Evolutionary conservation across 1,140 invertebrate genomes (phyloP).

Genomic region (Meloidogyne exigua): DNA sequence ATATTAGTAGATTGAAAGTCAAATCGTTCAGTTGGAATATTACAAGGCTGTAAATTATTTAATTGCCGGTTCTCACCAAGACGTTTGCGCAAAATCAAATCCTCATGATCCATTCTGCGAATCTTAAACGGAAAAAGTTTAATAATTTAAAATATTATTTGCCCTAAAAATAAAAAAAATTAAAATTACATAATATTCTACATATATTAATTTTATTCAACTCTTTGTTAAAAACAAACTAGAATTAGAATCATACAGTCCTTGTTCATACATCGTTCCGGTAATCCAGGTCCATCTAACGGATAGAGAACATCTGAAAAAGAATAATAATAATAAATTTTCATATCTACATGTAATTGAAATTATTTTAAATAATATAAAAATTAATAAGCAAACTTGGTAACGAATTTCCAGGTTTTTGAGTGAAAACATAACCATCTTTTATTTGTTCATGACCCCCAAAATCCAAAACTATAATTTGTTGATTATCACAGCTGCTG

Average conservation of each 20-base stretch:
- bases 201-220: too few species aligned
- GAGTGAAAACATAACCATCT: constrained; percentile 26
- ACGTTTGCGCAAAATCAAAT: not conserved
- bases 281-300: constrained; percentile 16
- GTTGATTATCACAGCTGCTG: not conserved
- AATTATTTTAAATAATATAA: not conserved
- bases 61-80: not conserved
- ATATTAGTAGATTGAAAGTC: not conserved
- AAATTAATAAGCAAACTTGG: constrained; percentile 5
- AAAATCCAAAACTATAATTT: constrained; percentile 20
- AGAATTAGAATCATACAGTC: constrained; percentile 7
- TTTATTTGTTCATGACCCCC: constrained; percentile 5
- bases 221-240: not conserved
- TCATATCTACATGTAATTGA: too few species aligned
- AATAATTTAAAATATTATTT: too few species aligned
- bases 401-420: not conserved
- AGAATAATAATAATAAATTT: too few species aligned
- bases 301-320: constrained; percentile 17
- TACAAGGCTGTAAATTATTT: not conserved
- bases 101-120: constrained; percentile 23
- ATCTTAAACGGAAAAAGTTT: not conserved
- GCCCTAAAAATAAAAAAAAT: too few species aligned
- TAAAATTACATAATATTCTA: too few species aligned
- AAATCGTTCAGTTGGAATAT: constrained; percentile 4
- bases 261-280: not conserved